Evolutionary conservation across 2,797 vertebrate species (phyloP).

Genomic region (Chiloscyllium punctatum): DNA sequence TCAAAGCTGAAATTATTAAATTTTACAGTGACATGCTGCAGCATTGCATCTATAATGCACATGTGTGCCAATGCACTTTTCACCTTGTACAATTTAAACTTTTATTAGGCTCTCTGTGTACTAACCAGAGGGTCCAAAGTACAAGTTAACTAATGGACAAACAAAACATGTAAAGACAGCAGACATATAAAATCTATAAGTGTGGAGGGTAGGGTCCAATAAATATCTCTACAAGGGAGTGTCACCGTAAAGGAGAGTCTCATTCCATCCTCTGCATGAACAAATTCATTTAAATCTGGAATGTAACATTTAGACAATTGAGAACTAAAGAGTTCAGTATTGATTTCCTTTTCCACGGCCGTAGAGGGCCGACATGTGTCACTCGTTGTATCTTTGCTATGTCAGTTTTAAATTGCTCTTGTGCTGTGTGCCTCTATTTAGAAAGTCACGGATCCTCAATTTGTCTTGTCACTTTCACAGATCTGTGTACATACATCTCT

Average conservation of each 20-base stretch:
- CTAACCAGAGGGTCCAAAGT: neutral
- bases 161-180: constrained; percentile 17
- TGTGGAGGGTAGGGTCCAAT: neutral
- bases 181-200: neutral
- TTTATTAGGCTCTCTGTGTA: constrained; percentile 15
- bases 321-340: neutral
- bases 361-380: neutral
- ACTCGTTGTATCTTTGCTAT: neutral
- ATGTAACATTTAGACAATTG: neutral
- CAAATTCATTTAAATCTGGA: neutral
- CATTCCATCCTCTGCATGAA: neutral
- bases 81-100: neutral
- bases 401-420: neutral
- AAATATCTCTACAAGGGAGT: neutral
- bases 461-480: neutral
- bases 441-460: neutral
- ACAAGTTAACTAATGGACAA: neutral
- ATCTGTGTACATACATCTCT: neutral
- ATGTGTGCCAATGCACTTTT: neutral
- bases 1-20: neutral
- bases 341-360: neutral
- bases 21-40: neutral
- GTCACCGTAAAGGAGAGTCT: neutral
- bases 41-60: neutral
- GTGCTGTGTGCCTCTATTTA: neutral